A percentile compares a stretch with the other conserved stretches of the same genome.
Evolutionary conservation across 2,888 invertebrate genomes (phyloP).

Genomic region (Melipona beecheii): DNA sequence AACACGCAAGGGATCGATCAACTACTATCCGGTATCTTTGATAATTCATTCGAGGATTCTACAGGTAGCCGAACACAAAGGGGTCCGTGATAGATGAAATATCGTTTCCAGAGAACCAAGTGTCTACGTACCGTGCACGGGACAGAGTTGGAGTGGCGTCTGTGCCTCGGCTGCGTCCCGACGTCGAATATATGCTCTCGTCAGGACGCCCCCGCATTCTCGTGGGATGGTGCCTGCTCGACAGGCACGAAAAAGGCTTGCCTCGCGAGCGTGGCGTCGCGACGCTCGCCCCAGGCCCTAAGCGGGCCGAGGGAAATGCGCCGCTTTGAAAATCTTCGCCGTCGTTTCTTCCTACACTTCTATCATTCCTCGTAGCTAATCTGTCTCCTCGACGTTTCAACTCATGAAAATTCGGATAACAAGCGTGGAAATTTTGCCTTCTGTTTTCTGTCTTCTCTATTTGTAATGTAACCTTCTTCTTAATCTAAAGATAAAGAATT

Average conservation of each 20-base stretch:
- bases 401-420: too few species aligned
- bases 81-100: conserved; percentile 37
- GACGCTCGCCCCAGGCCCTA: conserved; percentile 76
- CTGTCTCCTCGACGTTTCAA: background rate
- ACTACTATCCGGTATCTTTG: background rate
- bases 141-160: conserved; percentile 84
- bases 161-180: conserved; percentile 81
- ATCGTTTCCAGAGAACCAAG: conserved; percentile 48
- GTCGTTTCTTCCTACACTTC: conserved; percentile 22
- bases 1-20: background rate
- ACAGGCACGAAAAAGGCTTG: conserved; percentile 84
- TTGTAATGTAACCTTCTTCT: too few species aligned
- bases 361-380: background rate
- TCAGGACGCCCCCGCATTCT: conserved; percentile 83
- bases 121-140: conserved; percentile 83
- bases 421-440: too few species aligned
- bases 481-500: too few species aligned
- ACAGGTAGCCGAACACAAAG: conserved; percentile 21
- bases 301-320: conserved; percentile 62
- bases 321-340: conserved; percentile 55
- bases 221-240: conserved; percentile 79
- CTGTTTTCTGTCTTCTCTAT: too few species aligned
- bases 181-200: conserved; percentile 84
- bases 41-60: conserved; percentile 1
- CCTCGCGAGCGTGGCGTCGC: conserved; percentile 80